Conservation (phyloP, 2,113 vertebrate genomes). For the Zonotrichia leucophrys region DNA sequence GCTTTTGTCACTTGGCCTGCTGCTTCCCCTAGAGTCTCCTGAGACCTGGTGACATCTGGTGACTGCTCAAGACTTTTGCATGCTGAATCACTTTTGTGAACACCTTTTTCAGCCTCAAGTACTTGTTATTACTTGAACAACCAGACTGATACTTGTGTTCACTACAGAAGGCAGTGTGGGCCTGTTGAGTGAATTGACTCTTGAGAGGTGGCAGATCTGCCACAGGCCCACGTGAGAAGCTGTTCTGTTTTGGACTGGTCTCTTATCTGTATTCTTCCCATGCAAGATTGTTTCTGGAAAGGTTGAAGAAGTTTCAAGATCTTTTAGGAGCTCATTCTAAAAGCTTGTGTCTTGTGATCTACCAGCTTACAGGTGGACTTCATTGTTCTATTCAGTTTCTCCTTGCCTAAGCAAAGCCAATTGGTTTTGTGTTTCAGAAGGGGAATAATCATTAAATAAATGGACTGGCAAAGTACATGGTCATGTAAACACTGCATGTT, state of each 20-base stretch:
- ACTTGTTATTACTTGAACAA: not conserved
- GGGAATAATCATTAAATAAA: not conserved
- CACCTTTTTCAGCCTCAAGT: not conserved
- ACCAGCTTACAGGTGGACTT: not conserved
- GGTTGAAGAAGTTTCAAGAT: not conserved
- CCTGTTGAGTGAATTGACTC: not conserved
- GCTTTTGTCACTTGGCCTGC: not conserved
- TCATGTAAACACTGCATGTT: not conserved
- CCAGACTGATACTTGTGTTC: not conserved
- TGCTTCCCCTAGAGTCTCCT: not conserved
- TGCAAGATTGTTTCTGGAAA: not conserved
- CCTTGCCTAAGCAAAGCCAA: not conserved
- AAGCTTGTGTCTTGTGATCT: not conserved
- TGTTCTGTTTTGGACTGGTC: not conserved
- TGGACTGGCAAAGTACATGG: not conserved
- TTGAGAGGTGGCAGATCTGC: not conserved
- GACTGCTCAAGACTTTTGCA: not conserved
- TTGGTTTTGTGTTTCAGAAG: not conserved
- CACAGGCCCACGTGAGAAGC: not conserved
- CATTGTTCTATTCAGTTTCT: not conserved
- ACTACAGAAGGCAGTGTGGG: not conserved
- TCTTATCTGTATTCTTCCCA: not conserved
- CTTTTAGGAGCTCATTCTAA: not conserved
- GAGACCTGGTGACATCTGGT: constrained; percentile 1
- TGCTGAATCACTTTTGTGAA: not conserved